Percentiles rank a stretch among this genome's conserved stretches.
phyloP scores from a whole-genome alignment of 2,797 vertebrate species.

The Uromys caudimaculatus region DNA sequence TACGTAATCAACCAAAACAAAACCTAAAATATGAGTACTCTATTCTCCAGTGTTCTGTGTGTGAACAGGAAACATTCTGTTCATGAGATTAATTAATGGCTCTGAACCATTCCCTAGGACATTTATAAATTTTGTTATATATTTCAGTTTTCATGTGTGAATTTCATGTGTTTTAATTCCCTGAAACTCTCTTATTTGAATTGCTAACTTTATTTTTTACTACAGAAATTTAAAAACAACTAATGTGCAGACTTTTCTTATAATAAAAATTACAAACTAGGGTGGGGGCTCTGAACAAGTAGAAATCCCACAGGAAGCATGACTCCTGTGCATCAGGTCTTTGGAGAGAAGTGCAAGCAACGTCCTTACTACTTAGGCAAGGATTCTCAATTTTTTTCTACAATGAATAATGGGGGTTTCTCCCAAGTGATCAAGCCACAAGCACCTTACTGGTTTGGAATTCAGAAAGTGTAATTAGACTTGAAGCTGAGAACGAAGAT shows the following conservation, averaged over 20 bases:
- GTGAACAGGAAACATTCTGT: constrained; percentile 54
- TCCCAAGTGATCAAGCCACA: constrained; percentile 60
- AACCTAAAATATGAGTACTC: constrained; percentile 1
- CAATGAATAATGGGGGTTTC: constrained; percentile 74
- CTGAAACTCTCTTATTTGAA: constrained; percentile 42
- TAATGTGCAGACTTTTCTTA: constrained; percentile 59
- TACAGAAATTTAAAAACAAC: constrained; percentile 38
- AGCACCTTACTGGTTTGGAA: constrained; percentile 72
- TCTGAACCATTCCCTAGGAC: constrained; percentile 61
- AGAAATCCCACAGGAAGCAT: constrained; percentile 59
- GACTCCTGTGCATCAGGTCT: constrained; percentile 61
- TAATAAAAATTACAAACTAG: not conserved
- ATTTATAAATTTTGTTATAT: constrained; percentile 44
- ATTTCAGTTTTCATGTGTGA: constrained; percentile 59
- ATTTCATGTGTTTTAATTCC: constrained; percentile 62
- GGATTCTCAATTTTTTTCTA: constrained; percentile 78
- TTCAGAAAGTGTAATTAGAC: constrained; percentile 78
- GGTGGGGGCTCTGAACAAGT: not conserved
- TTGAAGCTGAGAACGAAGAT: constrained; percentile 75
- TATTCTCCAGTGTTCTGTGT: not conserved
- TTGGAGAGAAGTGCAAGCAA: constrained; percentile 59
- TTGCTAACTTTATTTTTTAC: constrained; percentile 67
- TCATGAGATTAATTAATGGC: constrained; percentile 70
- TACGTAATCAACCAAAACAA: not conserved
- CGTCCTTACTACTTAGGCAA: constrained; percentile 60